Evolutionary conservation across 2,113 vertebrate species (phyloP), one percentile per base, ranked within the genome.

Genomic region (Rhinolophus sinicus): DNA sequence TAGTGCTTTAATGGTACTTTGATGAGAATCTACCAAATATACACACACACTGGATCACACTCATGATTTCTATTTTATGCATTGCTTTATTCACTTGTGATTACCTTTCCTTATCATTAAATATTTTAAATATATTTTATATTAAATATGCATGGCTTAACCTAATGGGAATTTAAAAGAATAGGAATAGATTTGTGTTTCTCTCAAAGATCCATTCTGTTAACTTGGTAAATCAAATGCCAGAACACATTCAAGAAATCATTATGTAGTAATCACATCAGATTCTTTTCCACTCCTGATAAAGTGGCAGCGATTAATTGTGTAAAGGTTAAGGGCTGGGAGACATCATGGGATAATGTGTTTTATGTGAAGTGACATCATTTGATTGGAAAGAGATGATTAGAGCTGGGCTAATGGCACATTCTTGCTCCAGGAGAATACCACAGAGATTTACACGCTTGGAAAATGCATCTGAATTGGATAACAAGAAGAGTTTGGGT

Each of bases 351-450:
- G n/a, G 14, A 77, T 44, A 33, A 28, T 4, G 10, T 87, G 50
- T 75, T 95, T 69, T 86, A 93, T 28, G 40, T n/a, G 54, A 73
- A 70, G 14, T 85, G 96, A 91, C 47, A 77, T 94, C 85, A 89
- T 52, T 65, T 44, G 78, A 72, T 70, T 22, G 18, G 94, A 92
- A 87, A 50, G 56, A 35, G 69, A 82, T 80, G 56, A 93, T 83
- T 83, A 93, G 58, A 70, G 50, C 67, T 72, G 44, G 54, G 24
- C 40, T 88, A 87, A 93, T 67, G 78, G 47, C 64, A 58, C 35
- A 22, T 47, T 88, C 40, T 62, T 60, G 26, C 87, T 76, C 54
- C 81, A 72, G 67, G 21, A 18, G 21, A 12, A 76, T 70, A 60
- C 22, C 16, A 35, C 0, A 0, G 35, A 50, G 35, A 70, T 60